Conservation (phyloP, 2,797 vertebrate species). For the Pangasius larnaudii region DNA sequence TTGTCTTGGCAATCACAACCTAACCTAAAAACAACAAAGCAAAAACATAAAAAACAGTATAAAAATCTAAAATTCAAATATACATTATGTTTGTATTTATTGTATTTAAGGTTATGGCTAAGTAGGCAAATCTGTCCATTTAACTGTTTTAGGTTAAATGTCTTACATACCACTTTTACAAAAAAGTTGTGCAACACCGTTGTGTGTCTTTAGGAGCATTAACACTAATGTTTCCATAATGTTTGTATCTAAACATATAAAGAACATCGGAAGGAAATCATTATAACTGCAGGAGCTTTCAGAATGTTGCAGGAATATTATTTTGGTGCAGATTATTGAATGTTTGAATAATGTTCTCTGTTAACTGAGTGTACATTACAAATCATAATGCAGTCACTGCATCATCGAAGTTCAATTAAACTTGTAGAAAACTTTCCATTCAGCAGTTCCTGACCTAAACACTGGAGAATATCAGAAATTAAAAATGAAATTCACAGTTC, state of each 20-base stretch:
- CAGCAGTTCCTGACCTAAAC: not conserved
- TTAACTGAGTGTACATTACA: not conserved
- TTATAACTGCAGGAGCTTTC: not conserved
- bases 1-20: too few relatives aligned
- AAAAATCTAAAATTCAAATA: too few relatives aligned
- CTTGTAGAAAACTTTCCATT: not conserved
- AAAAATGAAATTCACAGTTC: slow-evolving; percentile 5
- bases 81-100: not conserved
- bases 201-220: not conserved
- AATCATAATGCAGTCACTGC: too few relatives aligned
- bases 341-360: not conserved
- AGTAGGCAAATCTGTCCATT: not conserved
- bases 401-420: not conserved
- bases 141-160: not conserved
- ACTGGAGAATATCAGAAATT: not conserved
- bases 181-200: not conserved
- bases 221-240: not conserved
- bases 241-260: not conserved
- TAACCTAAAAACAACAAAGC: too few relatives aligned
- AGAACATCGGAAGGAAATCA: not conserved
- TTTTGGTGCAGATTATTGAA: not conserved
- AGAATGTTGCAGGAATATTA: not conserved
- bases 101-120: not conserved
- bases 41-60: too few relatives aligned
- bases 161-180: not conserved